These are phyloP conservation scores for Trichosurus vulpecula DNA, from an alignment of 2,797 vertebrate species.

Conservation along the genomic window DNA sequence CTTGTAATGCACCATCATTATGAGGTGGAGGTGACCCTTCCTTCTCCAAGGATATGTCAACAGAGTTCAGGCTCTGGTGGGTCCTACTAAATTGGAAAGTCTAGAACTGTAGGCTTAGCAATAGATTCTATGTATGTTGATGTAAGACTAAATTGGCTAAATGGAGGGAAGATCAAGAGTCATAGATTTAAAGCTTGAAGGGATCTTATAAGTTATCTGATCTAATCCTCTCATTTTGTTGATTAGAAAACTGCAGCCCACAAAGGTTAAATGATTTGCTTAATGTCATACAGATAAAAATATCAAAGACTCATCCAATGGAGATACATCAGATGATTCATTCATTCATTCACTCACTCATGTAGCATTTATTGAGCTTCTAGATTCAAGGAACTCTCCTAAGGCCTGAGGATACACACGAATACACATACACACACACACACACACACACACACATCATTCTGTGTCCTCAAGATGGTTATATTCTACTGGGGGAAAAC, in stretches of 20 bases:
- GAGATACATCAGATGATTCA: neutral
- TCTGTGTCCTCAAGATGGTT: neutral
- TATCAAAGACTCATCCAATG: neutral
- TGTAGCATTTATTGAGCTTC: neutral
- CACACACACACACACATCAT: neutral
- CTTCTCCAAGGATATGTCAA: neutral
- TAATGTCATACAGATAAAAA: neutral
- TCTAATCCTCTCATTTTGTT: neutral
- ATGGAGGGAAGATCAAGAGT: neutral
- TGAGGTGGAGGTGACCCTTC: neutral
- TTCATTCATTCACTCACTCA: neutral
- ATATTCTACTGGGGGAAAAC: neutral
- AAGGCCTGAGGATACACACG: neutral
- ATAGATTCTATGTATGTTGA: neutral
- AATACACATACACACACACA: neutral
- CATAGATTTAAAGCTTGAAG: neutral
- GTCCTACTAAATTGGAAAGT: neutral
- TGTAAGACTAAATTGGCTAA: neutral
- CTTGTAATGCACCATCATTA: neutral
- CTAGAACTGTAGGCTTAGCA: neutral
- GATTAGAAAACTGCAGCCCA: neutral
- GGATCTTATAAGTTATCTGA: neutral
- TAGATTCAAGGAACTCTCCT: neutral
- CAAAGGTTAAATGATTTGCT: neutral
- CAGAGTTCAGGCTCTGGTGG: neutral